Evolutionary conservation across 2,888 invertebrate genomes (phyloP).

Genomic region (Drosophila neonasuta): DNA sequence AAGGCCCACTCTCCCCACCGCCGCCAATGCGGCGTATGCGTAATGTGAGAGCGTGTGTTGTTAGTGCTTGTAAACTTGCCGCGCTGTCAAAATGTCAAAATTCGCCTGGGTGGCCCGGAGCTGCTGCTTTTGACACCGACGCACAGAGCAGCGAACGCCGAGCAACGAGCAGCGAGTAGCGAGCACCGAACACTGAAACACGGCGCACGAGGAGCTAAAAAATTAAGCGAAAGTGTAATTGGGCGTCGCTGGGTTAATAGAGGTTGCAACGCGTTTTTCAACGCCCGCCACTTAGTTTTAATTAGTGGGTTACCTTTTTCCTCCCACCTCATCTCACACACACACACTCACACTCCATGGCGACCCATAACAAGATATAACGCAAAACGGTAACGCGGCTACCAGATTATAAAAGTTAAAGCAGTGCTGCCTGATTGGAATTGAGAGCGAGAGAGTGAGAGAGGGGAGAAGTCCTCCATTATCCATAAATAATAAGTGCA

Average conservation of each 20-base stretch:
- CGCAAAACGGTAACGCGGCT: conserved; percentile 28
- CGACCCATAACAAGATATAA: conserved; percentile 28
- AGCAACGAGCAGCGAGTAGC: neutral
- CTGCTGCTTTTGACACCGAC: conserved; percentile 25
- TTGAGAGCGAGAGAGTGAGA: neutral
- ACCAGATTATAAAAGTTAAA: conserved; percentile 33
- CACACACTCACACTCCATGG: neutral
- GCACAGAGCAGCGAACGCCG: neutral
- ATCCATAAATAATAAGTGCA: conserved; percentile 54
- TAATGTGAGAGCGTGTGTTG: conserved; percentile 53
- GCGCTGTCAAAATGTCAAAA: conserved; percentile 74
- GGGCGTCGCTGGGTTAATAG: conserved; percentile 75
- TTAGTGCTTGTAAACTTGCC: conserved; percentile 65
- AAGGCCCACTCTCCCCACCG: conserved; percentile 23
- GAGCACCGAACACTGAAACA: too few species aligned
- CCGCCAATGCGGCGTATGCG: conserved; percentile 63
- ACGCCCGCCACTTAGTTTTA: conserved; percentile 72
- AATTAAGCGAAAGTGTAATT: conserved; percentile 75
- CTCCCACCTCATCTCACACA: too few species aligned
- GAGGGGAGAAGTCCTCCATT: neutral
- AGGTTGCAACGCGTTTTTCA: conserved; percentile 65
- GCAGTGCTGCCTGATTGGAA: conserved; percentile 33
- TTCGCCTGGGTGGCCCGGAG: conserved; percentile 43
- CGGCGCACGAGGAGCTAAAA: conserved; percentile 50
- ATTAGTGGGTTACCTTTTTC: conserved; percentile 67